Conservation (phyloP, 2,888 invertebrate species). For the Dolichopus griseipennis region DNA sequence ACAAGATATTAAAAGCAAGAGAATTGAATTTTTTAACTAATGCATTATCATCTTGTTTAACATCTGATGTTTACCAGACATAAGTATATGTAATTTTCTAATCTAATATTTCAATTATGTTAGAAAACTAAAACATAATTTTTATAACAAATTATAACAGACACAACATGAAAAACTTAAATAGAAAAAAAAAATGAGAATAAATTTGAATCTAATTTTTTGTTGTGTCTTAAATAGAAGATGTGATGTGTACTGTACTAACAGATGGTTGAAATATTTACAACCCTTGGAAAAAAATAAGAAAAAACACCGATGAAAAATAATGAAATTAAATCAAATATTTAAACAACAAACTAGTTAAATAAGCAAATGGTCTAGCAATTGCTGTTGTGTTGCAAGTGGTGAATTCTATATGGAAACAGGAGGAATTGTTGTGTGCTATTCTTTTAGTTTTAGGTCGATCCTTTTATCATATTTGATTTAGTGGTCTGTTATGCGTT, state of each 20-base stretch:
- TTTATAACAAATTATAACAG: no score
- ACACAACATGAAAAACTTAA: neutral
- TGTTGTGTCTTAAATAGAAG: neutral
- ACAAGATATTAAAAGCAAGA: no score
- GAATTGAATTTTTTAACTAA: no score
- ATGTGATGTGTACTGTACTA: no score
- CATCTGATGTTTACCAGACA: conserved; percentile 1
- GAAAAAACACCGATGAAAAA: neutral
- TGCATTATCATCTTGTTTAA: neutral
- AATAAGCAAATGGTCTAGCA: neutral
- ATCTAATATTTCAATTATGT: neutral
- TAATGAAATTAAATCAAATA: neutral
- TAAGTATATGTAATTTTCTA: neutral
- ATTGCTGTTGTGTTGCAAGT: neutral
- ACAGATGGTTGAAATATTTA: no score
- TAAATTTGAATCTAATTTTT: neutral
- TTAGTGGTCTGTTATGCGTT: no score
- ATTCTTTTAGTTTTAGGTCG: no score
- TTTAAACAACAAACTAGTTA: neutral
- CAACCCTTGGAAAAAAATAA: no score
- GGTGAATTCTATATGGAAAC: no score
- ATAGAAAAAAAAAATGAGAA: neutral
- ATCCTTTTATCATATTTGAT: no score
- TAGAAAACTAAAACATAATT: neutral
- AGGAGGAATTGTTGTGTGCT: no score